phyloP scores from a whole-genome alignment of 2,113 vertebrate genomes.

The Tychaedon coryphoeus region DNA sequence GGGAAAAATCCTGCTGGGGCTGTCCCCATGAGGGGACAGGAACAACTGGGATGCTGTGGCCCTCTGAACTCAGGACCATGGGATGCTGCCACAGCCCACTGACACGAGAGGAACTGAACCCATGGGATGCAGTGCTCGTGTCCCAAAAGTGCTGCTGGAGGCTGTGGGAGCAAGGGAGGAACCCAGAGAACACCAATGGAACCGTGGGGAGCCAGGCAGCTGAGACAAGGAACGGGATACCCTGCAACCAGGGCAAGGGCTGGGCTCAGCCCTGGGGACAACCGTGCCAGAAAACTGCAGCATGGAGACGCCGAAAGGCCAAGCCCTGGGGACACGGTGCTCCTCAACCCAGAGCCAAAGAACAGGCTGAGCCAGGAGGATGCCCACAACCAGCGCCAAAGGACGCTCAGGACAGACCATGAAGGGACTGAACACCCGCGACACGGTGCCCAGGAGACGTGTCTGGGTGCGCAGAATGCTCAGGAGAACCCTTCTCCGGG shows the following conservation, averaged over 20 bases:
- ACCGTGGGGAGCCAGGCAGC: accelerated
- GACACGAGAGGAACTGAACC: accelerated
- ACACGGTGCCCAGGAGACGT: accelerated
- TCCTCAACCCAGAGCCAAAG: neutral
- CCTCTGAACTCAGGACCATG: neutral
- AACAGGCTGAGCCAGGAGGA: neutral
- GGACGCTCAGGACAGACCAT: neutral
- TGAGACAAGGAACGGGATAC: neutral
- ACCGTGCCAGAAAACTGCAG: neutral
- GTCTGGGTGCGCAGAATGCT: accelerated
- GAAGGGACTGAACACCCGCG: accelerated
- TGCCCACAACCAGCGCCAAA: neutral
- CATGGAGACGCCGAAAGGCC: accelerated
- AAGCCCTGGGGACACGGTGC: neutral
- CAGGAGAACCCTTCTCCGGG: accelerated
- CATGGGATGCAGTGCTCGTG: accelerated
- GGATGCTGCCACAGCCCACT: neutral
- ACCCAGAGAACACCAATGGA: accelerated
- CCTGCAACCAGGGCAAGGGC: neutral
- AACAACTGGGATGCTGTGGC: accelerated
- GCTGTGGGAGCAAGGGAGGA: accelerated
- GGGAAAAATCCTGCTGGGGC: neutral
- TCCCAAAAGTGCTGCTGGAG: neutral
- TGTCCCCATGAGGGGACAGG: accelerated
- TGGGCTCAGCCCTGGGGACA: neutral